These are phyloP conservation scores for Chaitophorus viminalis DNA, from an alignment of 2,888 invertebrate genomes.

Conservation along the genomic window DNA sequence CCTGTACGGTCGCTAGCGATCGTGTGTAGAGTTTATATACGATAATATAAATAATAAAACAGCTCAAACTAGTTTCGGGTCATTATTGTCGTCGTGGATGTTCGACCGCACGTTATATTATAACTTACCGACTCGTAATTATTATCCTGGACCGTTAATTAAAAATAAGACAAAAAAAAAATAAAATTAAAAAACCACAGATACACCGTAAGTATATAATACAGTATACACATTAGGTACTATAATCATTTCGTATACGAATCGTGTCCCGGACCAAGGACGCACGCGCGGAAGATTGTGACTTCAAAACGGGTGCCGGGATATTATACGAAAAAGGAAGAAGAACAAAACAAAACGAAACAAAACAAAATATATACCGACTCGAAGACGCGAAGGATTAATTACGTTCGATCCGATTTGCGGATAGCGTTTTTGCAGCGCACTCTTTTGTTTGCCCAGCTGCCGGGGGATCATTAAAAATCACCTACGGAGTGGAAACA, in stretches of 20 bases:
- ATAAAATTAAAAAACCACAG: not conserved
- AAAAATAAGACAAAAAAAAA: constrained; percentile 12
- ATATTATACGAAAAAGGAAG: too few relatives aligned
- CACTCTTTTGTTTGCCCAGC: constrained; percentile 55
- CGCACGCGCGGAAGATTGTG: constrained; percentile 8
- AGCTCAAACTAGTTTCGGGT: constrained; percentile 30
- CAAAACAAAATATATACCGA: not conserved
- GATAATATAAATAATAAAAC: constrained; percentile 30
- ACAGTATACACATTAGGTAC: not conserved
- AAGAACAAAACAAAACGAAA: not conserved
- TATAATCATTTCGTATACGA: constrained; percentile 16
- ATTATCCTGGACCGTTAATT: constrained; percentile 34
- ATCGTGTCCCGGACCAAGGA: constrained; percentile 43
- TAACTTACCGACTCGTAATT: constrained; percentile 24
- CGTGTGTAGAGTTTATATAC: not conserved
- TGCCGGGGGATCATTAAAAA: constrained; percentile 59
- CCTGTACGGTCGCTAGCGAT: too few relatives aligned
- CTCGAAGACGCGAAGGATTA: constrained; percentile 50
- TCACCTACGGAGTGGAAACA: constrained; percentile 62
- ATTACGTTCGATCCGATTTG: constrained; percentile 55
- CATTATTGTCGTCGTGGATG: constrained; percentile 11
- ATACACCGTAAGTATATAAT: not conserved
- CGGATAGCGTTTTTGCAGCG: constrained; percentile 42
- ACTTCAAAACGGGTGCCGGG: not conserved
- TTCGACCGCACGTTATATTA: constrained; percentile 29